Evolutionary conservation across 2,113 vertebrate species (phyloP).

Genomic region (Chrysochloris asiatica): DNA sequence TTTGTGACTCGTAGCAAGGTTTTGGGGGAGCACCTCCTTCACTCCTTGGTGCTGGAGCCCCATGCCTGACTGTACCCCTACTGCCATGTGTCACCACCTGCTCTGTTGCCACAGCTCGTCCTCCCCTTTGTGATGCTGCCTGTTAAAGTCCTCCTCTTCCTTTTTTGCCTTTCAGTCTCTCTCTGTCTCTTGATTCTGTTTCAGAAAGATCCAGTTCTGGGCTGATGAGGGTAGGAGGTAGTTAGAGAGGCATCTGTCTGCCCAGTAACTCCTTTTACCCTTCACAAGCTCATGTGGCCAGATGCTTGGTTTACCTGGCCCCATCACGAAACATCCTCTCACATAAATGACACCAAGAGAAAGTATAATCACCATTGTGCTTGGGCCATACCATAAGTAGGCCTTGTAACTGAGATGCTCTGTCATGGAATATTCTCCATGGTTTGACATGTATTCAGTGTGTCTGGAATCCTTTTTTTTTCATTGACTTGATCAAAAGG

Average conservation of each 20-base stretch:
- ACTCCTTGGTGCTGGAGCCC: neutral
- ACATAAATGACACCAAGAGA: neutral
- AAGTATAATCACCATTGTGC: neutral
- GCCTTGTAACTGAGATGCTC: neutral
- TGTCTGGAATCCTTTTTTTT: neutral
- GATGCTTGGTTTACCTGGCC: neutral
- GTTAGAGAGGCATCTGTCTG: neutral
- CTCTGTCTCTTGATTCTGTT: neutral
- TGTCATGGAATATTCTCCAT: neutral
- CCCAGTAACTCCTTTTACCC: neutral
- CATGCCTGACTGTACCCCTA: neutral
- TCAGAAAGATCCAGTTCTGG: neutral
- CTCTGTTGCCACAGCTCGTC: neutral
- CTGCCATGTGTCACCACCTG: neutral
- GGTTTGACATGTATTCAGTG: neutral
- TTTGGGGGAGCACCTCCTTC: neutral
- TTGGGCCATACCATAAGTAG: too few relatives aligned
- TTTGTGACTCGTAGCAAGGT: too few relatives aligned
- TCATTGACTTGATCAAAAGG: neutral
- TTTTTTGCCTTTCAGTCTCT: too few relatives aligned
- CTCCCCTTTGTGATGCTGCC: neutral
- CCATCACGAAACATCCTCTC: neutral
- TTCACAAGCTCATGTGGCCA: rapidly evolving
- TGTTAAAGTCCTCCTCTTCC: neutral
- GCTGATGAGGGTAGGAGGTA: too few relatives aligned